Conservation (phyloP, 2,113 vertebrate species). For the Morphnarchus princeps region DNA sequence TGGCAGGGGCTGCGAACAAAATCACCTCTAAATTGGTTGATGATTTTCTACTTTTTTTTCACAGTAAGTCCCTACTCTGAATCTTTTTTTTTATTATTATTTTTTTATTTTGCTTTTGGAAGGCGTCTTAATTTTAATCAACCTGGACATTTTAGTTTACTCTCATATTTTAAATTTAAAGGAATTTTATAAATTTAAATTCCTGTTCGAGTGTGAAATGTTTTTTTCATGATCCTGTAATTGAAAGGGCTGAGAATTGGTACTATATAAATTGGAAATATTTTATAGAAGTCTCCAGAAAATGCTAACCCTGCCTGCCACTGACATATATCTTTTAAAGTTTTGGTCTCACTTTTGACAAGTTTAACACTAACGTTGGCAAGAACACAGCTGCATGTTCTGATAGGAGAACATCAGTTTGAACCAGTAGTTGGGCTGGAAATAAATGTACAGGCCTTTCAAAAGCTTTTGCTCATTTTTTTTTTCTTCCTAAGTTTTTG, state of each 20-base stretch:
- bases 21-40: slow-evolving; percentile 12
- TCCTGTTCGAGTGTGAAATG: neutral
- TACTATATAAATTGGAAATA: neutral
- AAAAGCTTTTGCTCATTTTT: neutral
- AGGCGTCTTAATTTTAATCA: neutral
- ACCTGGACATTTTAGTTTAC: neutral
- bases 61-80: neutral
- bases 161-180: neutral
- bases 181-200: neutral
- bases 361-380: neutral
- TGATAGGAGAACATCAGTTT: neutral
- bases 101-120: neutral
- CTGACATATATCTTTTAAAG: neutral
- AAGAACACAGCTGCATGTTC: neutral
- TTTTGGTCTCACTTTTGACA: neutral
- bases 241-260: neutral
- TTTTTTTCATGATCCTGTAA: neutral
- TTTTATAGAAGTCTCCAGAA: neutral
- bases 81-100: neutral
- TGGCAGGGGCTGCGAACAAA: slow-evolving; percentile 9
- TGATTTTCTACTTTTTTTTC: neutral
- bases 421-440: neutral
- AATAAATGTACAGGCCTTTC: neutral
- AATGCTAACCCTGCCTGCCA: neutral
- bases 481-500: neutral